phyloP scores from a whole-genome alignment of 2,888 invertebrate genomes.

The Odontomyia ornata region DNA sequence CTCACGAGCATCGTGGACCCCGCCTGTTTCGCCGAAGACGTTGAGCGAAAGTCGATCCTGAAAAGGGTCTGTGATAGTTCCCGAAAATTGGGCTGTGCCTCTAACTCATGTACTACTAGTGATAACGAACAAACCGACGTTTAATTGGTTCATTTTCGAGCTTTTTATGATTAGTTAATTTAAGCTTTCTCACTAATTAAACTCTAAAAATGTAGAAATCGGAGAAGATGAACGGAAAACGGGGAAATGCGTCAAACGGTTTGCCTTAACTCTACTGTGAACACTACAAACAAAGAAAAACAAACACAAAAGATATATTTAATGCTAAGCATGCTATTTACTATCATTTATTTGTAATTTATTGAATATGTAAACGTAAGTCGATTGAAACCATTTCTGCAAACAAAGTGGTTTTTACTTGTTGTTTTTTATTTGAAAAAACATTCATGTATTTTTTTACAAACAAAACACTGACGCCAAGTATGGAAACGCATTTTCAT shows the following conservation, averaged over 20 bases:
- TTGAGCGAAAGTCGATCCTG: conserved; percentile 56
- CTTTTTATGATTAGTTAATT: conserved; percentile 15
- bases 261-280: conserved; percentile 30
- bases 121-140: conserved; percentile 60
- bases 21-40: conserved; percentile 48
- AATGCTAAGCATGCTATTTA: conserved; percentile 16
- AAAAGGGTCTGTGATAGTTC: conserved; percentile 62
- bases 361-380: background rate
- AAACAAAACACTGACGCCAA: background rate
- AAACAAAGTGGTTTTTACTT: conserved; percentile 20
- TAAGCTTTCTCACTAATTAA: background rate
- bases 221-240: conserved; percentile 37
- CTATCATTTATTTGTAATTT: conserved; percentile 5
- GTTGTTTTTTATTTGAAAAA: conserved; percentile 41
- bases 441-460: conserved; percentile 33
- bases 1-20: background rate
- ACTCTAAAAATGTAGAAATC: background rate
- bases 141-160: conserved; percentile 48
- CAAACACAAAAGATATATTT: background rate
- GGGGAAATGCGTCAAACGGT: conserved; percentile 17
- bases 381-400: background rate
- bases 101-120: conserved; percentile 58
- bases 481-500: conserved; percentile 26
- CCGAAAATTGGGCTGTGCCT: conserved; percentile 58
- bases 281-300: conserved; percentile 24